These are phyloP conservation scores for Neria commutata DNA, from an alignment of 2,888 invertebrate genomes.

Conservation along the genomic window DNA sequence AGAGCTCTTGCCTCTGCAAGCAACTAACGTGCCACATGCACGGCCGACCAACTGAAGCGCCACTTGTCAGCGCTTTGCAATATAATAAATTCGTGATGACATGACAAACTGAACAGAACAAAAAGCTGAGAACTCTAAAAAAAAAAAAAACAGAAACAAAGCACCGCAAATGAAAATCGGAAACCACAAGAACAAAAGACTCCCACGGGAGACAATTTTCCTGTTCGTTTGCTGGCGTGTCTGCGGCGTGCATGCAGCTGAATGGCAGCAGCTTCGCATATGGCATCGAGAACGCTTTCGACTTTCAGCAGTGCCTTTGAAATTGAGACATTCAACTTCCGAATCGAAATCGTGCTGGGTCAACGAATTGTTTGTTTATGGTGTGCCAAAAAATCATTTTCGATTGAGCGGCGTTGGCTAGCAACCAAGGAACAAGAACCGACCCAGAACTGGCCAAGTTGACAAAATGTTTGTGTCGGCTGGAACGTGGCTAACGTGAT, in stretches of 20 bases:
- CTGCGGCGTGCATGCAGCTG: constrained; percentile 6
- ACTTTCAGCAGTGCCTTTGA: constrained; percentile 7
- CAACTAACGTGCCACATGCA: too few relatives aligned
- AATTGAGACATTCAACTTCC: constrained; percentile 44
- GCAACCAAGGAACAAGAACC: too few relatives aligned
- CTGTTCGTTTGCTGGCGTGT: constrained; percentile 4
- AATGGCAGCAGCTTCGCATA: constrained; percentile 6
- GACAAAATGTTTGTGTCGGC: constrained; percentile 60
- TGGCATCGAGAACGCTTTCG: constrained; percentile 5
- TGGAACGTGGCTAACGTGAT: constrained; percentile 59
- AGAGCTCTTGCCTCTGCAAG: too few relatives aligned
- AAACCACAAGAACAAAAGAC: constrained; percentile 5
- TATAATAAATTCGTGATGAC: constrained; percentile 62
- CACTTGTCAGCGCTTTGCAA: constrained; percentile 61
- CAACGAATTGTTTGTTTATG: constrained; percentile 55
- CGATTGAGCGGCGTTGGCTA: constrained; percentile 27
- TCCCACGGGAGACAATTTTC: constrained; percentile 43
- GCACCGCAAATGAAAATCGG: not conserved
- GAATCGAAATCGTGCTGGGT: constrained; percentile 58
- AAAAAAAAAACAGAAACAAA: constrained; percentile 43
- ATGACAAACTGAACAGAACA: constrained; percentile 46
- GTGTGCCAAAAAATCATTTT: constrained; percentile 59
- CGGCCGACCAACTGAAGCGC: constrained; percentile 46
- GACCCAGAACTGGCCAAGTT: constrained; percentile 39
- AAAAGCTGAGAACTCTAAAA: constrained; percentile 47